A percentile compares a stretch with the other conserved stretches of the same genome.
phyloP scores from a whole-genome alignment of 2,797 vertebrate species.

The Oreochromis mossambicus region DNA sequence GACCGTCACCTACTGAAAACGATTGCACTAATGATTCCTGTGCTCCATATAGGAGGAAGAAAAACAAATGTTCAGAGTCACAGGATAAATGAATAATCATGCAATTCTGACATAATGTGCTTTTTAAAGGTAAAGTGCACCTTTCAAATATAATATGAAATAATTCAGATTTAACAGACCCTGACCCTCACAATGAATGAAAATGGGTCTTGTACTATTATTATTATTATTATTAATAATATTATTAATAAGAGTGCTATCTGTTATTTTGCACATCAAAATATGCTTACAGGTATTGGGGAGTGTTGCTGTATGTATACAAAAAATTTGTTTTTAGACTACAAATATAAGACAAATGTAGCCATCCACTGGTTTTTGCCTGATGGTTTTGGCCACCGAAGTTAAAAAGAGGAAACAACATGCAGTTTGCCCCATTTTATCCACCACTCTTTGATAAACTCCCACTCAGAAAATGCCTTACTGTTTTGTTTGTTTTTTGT shows the following conservation, averaged over 20 bases:
- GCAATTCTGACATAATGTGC: neutral
- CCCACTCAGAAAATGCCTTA: neutral
- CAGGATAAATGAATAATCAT: rapidly evolving
- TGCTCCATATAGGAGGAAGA: neutral
- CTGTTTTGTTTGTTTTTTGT: neutral
- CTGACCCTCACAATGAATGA: rapidly evolving
- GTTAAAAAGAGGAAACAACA: too few species aligned
- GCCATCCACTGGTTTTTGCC: neutral
- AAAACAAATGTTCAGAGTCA: neutral
- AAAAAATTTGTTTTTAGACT: neutral
- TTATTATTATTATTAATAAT: too few species aligned
- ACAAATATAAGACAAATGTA: neutral
- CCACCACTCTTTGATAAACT: too few species aligned
- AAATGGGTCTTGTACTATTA: neutral
- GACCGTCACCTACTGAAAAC: neutral
- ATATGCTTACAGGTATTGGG: too few species aligned
- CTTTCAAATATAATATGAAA: neutral
- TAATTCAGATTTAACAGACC: neutral
- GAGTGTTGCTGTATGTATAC: neutral
- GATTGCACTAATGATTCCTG: rapidly evolving
- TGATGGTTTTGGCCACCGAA: neutral
- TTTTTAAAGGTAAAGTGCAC: neutral
- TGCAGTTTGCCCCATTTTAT: too few species aligned
- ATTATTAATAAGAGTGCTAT: too few species aligned
- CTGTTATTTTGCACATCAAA: too few species aligned